Percentiles rank a stretch among this genome's conserved stretches.
phyloP scores from a whole-genome alignment of 2,113 vertebrate genomes.

The Ophiodon elongatus region DNA sequence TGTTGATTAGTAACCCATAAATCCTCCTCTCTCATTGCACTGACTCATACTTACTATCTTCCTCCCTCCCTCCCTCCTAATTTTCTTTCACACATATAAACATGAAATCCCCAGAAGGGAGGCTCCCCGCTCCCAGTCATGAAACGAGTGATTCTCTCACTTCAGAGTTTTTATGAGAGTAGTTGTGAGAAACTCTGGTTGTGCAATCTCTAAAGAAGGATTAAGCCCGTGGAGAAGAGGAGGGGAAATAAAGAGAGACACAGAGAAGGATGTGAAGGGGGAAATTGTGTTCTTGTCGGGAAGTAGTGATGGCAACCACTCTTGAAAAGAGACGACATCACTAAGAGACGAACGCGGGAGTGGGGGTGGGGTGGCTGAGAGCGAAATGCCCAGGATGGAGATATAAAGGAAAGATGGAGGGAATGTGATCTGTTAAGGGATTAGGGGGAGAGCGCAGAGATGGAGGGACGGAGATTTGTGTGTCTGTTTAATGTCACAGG shows the following conservation, averaged over 20 bases:
- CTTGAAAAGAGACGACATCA: constrained; percentile 73
- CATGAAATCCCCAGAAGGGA: constrained; percentile 58
- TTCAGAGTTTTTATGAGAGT: constrained; percentile 53
- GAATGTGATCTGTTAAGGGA: constrained; percentile 67
- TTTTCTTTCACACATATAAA: constrained; percentile 57
- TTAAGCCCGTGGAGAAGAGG: constrained; percentile 70
- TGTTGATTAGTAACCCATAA: constrained; percentile 22
- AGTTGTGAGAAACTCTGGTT: constrained; percentile 69
- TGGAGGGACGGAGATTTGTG: constrained; percentile 29
- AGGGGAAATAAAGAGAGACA: constrained; percentile 61
- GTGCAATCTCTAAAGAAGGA: constrained; percentile 76
- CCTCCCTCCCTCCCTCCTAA: constrained; percentile 7
- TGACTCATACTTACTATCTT: constrained; percentile 19
- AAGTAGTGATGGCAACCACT: constrained; percentile 78
- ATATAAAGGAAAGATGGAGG: constrained; percentile 56
- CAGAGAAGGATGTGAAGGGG: constrained; percentile 70
- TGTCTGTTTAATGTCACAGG: constrained; percentile 60
- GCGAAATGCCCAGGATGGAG: constrained; percentile 43
- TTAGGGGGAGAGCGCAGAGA: constrained; percentile 23
- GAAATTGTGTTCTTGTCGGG: constrained; percentile 75
- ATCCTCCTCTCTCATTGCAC: constrained; percentile 36
- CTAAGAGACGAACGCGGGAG: constrained; percentile 38
- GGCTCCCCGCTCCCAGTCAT: constrained; percentile 35
- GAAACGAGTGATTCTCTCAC: constrained; percentile 47
- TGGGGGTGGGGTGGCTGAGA: constrained; percentile 25